Evolutionary conservation across 1,140 invertebrate species (phyloP).

Genomic region (Eciton burchellii): DNA sequence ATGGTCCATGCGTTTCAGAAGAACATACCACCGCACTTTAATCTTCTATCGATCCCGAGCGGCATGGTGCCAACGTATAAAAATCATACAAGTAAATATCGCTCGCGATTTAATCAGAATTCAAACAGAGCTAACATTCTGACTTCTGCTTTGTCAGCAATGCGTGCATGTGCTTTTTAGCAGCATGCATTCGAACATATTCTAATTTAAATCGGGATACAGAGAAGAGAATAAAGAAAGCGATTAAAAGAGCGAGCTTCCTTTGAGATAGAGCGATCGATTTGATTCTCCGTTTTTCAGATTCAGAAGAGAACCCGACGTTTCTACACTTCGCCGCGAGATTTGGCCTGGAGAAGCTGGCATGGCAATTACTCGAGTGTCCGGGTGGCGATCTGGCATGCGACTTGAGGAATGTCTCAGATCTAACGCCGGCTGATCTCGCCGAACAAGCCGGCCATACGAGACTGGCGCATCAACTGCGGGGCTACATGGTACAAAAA

Average conservation of each 20-base stretch:
- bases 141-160: constrained; percentile 9
- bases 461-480: constrained; percentile 90
- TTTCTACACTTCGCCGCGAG: constrained; percentile 94
- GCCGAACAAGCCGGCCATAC: constrained; percentile 90
- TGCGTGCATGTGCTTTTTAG: neutral
- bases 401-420: constrained; percentile 91
- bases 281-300: constrained; percentile 78
- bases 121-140: neutral
- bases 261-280: neutral
- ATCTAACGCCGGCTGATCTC: constrained; percentile 92
- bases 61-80: constrained; percentile 77
- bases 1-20: constrained; percentile 92
- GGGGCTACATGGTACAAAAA: constrained; percentile 90
- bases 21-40: constrained; percentile 93
- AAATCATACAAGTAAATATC: constrained; percentile 83
- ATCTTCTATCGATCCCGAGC: constrained; percentile 87
- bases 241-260: neutral
- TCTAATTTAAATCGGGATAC: neutral
- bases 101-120: neutral
- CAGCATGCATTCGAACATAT: no score
- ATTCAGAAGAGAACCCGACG: constrained; percentile 93
- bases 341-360: constrained; percentile 93
- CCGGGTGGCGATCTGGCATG: constrained; percentile 93
- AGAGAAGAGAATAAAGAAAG: neutral
- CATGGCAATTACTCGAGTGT: constrained; percentile 93